Evolutionary conservation across 2,113 vertebrate genomes (phyloP).

Genomic region (Ictalurus punctatus): DNA sequence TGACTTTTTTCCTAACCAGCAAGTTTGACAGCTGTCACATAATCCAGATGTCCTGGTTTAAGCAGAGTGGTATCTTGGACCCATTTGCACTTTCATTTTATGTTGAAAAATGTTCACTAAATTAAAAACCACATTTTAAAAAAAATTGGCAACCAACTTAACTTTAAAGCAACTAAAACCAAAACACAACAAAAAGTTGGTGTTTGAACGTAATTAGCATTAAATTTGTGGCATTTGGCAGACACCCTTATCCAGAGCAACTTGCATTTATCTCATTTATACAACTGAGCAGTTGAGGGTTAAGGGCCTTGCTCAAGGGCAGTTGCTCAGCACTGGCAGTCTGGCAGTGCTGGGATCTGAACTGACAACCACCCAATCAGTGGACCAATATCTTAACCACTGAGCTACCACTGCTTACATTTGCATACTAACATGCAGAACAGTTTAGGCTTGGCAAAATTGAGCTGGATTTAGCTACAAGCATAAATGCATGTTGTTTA

Average conservation of each 20-base stretch:
- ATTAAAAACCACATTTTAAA: background rate
- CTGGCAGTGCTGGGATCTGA: no score
- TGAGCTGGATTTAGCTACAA: background rate
- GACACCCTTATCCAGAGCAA: no score
- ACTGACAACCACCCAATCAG: no score
- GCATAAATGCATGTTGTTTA: background rate
- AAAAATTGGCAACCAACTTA: background rate
- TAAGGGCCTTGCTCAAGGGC: no score
- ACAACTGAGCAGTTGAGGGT: no score
- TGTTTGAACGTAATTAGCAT: background rate
- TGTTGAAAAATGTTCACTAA: background rate
- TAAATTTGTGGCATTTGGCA: no score
- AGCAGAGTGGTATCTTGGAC: background rate
- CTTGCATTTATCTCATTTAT: no score
- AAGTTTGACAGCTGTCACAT: background rate
- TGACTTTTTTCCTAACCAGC: background rate
- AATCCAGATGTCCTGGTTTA: background rate
- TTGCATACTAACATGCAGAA: background rate
- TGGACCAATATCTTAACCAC: no score
- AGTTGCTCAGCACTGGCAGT: no score
- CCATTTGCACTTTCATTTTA: background rate
- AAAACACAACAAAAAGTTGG: background rate
- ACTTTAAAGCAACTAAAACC: no score
- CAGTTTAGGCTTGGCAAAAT: background rate
- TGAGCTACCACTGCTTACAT: no score